These are phyloP conservation scores for Zingel zingel DNA, from an alignment of 2,113 vertebrate species.

Conservation along the genomic window DNA sequence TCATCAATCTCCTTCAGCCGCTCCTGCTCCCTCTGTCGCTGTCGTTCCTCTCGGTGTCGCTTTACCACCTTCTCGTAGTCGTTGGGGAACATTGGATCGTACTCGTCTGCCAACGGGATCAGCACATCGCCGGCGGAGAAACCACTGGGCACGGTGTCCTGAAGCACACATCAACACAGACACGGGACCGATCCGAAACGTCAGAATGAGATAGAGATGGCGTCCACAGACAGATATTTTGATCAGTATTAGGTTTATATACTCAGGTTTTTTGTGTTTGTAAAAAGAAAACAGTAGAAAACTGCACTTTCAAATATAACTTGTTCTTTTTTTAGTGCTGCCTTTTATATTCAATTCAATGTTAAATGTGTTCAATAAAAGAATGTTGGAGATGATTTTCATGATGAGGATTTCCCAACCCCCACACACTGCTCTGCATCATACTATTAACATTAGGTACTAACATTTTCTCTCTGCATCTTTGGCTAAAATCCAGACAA, in stretches of 20 bases:
- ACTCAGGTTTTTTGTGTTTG: too few species aligned
- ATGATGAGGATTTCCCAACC: too few species aligned
- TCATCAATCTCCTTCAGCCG: constrained; percentile 98
- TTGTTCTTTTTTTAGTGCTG: too few species aligned
- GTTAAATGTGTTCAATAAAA: too few species aligned
- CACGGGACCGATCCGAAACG: not conserved
- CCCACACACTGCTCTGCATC: not conserved
- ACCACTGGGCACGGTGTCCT: constrained; percentile 91
- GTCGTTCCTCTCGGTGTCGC: constrained; percentile 93
- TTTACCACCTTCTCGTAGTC: constrained; percentile 98
- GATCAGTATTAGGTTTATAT: not conserved
- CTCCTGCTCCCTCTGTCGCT: constrained; percentile 95
- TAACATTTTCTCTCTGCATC: not conserved
- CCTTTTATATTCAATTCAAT: too few species aligned
- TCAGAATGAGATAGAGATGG: not conserved
- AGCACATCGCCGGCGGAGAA: constrained; percentile 96
- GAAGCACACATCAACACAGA: constrained; percentile 12
- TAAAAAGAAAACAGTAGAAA: too few species aligned
- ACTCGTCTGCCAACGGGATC: constrained; percentile 96
- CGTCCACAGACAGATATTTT: not conserved
- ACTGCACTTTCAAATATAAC: too few species aligned
- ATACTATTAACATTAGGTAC: not conserved
- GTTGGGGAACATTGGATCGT: constrained; percentile 99
- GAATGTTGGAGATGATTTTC: too few species aligned
- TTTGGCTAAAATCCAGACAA: not conserved